phyloP scores from a whole-genome alignment of 2,797 vertebrate species.

The Pempheris klunzingeri region DNA sequence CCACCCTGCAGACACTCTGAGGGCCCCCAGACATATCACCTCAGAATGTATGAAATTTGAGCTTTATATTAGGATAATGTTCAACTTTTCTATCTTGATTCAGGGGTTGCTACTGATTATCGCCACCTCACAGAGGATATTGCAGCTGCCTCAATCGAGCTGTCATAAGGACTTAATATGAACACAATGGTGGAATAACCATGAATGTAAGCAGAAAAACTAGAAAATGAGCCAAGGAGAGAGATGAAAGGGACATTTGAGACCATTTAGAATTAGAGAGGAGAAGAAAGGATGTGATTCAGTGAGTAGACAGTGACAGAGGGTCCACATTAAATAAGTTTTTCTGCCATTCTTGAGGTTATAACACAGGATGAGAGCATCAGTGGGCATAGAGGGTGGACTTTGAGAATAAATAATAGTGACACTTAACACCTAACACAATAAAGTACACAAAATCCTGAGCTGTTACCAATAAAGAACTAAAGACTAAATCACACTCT shows the following conservation, averaged over 20 bases:
- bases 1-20: conserved; percentile 20
- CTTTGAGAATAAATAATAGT: not conserved
- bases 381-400: not conserved
- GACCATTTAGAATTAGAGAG: not conserved
- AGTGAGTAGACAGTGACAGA: conserved; percentile 5
- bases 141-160: conserved; percentile 20
- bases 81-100: conserved; percentile 17
- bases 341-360: not conserved
- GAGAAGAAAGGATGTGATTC: conserved; percentile 7
- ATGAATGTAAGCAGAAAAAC: not conserved
- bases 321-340: not conserved
- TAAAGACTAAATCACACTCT: not conserved
- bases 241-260: conserved; percentile 30
- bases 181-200: conserved; percentile 10
- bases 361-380: not conserved
- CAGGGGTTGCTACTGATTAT: conserved; percentile 10
- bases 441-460: not conserved
- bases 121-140: conserved; percentile 11
- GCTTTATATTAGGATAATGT: conserved; percentile 13
- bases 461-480: not conserved
- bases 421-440: not conserved
- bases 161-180: conserved; percentile 22
- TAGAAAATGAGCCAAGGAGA: not conserved
- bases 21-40: not conserved
- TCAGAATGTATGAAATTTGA: conserved; percentile 12